Percentiles rank a stretch among this genome's conserved stretches.
phyloP scores from a whole-genome alignment of 2,888 invertebrate species.

The Thumatha senex region DNA sequence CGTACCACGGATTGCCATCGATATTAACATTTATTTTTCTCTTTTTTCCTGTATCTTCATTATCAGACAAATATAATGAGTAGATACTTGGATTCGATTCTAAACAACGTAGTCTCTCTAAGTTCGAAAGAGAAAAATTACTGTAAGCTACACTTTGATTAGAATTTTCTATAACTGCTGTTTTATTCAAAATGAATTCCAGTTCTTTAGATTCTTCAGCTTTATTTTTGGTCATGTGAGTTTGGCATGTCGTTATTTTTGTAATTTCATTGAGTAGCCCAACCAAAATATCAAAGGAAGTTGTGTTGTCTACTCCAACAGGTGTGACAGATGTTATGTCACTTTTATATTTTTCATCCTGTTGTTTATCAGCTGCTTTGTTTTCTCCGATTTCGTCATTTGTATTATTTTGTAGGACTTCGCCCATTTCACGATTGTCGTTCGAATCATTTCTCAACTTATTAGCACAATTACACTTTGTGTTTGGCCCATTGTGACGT shows the following conservation, averaged over 20 bases:
- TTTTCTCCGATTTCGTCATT: not conserved
- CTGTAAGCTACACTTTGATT: conserved; percentile 35
- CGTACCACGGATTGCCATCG: conserved; percentile 8
- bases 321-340: conserved; percentile 5
- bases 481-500: not conserved
- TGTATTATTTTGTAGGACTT: not conserved
- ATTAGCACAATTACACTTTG: not conserved
- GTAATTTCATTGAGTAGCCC: conserved; percentile 72
- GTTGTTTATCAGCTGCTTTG: not conserved
- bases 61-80: conserved; percentile 49
- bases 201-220: conserved; percentile 34
- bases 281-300: conserved; percentile 69
- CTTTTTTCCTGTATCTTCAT: conserved; percentile 9
- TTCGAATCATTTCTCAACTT: not conserved
- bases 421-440: not conserved
- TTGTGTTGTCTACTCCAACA: conserved; percentile 50
- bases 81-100: conserved; percentile 51
- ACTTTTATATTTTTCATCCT: conserved; percentile 8
- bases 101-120: conserved; percentile 50
- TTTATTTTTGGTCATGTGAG: conserved; percentile 39
- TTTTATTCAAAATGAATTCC: conserved; percentile 46
- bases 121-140: conserved; percentile 49
- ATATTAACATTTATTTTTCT: conserved; percentile 12
- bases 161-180: conserved; percentile 33
- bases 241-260: conserved; percentile 63